Base-by-base conservation (phyloP, 2,797 vertebrate genomes). In the Tragopan temminckii region DNA sequence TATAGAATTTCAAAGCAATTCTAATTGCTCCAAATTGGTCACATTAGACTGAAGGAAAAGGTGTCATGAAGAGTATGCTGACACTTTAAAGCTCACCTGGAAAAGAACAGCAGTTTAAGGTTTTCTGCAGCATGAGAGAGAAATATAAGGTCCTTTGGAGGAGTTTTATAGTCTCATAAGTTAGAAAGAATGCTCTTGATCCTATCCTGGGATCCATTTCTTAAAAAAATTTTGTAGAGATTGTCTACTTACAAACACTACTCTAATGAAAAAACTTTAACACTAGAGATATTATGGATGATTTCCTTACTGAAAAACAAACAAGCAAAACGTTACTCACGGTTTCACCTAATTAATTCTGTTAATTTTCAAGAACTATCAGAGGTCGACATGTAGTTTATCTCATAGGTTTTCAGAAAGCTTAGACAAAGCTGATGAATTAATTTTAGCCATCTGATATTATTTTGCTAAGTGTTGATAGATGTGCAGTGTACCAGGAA, bases 361-460 rank as follows among this genome's bases (percentile, higher is more conserved):
- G 18, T 36, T 64, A 68, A 46, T 35, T 59, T 85, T 69, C 55
- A 38, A 55, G 77, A 89, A 50, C 16, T 31, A 38, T 31, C n/a
- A 42, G 42, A 68, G 38, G 53, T 3, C 25, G 55, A 63, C 48
- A 38, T 42, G 3, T 61, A 42, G 31, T 93, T 90, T 55, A 19
- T 66, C 18, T 80, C 24, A 33, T 13, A 25, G 29, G 23, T 71
- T 36, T 63, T 75, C 62, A 66, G 33, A 79, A 79, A 15, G 12
- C 16, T 35, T 62, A 16, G 33, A 57, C 40, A 40, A 84, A 87
- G 17, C 4, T 75, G 19, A 70, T 64, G 15, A 35, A 61, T 66
- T 79, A 66, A 84, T 76, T 80, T 91, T 66, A 77, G 38, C 40
- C 74, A 66, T 79, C 13, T 48, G 42, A 12, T 35, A 50, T 48